Conservation (phyloP, 1,140 invertebrate genomes). For the Brachionus paranguensis region DNA sequence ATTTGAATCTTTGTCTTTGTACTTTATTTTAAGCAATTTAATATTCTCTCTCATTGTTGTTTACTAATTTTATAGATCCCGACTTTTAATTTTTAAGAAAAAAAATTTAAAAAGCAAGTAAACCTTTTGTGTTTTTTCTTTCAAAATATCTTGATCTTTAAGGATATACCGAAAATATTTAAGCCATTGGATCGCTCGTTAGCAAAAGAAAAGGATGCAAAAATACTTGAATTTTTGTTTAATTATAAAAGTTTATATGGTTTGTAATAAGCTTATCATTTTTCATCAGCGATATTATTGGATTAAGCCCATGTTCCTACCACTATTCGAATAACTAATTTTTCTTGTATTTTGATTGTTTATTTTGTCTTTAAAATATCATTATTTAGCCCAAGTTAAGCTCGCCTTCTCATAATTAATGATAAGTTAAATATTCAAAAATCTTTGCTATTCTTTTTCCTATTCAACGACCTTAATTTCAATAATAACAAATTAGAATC, state of each 20-base stretch:
- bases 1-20: slow-evolving; percentile 13
- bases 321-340: not conserved
- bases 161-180: not conserved
- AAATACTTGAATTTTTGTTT: not conserved
- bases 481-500: not conserved
- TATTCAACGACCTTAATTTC: not conserved
- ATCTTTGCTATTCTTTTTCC: not conserved
- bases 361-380: not conserved
- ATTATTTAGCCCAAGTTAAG: not conserved
- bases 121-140: not conserved
- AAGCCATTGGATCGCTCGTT: slow-evolving; percentile 17
- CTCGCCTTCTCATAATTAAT: slow-evolving; percentile 1
- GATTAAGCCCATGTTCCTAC: slow-evolving; percentile 1
- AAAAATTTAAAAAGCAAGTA: slow-evolving; percentile 15
- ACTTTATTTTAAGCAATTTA: slow-evolving; percentile 6
- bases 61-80: not conserved
- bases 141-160: slow-evolving; percentile 14
- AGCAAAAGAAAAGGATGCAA: not conserved
- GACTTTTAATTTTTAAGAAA: not conserved
- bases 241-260: not conserved
- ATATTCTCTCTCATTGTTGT: slow-evolving; percentile 10
- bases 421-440: not conserved
- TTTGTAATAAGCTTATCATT: slow-evolving; percentile 31
- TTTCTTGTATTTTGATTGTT: not conserved
- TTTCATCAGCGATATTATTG: slow-evolving; percentile 11